Evolutionary conservation across 2,113 vertebrate genomes (phyloP).

Genomic region (Bufo gargarizans): DNA sequence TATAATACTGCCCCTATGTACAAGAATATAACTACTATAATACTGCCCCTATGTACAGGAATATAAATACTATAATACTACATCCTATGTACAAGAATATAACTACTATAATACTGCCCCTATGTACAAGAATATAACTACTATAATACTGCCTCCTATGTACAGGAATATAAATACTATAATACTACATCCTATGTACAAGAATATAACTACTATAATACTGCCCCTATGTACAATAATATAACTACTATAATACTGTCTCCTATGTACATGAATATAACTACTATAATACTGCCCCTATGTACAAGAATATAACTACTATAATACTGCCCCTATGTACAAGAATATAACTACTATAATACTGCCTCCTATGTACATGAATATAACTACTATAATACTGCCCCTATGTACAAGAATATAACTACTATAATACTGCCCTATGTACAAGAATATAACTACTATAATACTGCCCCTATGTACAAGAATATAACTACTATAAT

Average conservation of each 20-base stretch:
- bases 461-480: too few relatives aligned
- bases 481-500: conserved; percentile 10
- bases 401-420: too few relatives aligned
- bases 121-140: too few relatives aligned
- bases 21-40: conserved; percentile 8
- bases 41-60: background rate
- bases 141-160: too few relatives aligned
- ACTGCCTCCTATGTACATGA: background rate
- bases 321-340: background rate
- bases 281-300: conserved; percentile 1
- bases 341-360: conserved; percentile 12
- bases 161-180: too few relatives aligned
- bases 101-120: background rate
- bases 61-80: conserved; percentile 4
- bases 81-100: background rate
- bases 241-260: conserved; percentile 10
- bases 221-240: background rate
- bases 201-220: too few relatives aligned
- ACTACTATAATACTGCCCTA: background rate
- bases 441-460: background rate
- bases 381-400: too few relatives aligned
- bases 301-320: conserved; percentile 6
- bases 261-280: background rate
- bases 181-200: background rate
- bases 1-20: background rate